Evolutionary conservation across 2,113 vertebrate genomes (phyloP), one percentile per base, ranked within the genome.

Genomic region (Hippocampus guttulatus): DNA sequence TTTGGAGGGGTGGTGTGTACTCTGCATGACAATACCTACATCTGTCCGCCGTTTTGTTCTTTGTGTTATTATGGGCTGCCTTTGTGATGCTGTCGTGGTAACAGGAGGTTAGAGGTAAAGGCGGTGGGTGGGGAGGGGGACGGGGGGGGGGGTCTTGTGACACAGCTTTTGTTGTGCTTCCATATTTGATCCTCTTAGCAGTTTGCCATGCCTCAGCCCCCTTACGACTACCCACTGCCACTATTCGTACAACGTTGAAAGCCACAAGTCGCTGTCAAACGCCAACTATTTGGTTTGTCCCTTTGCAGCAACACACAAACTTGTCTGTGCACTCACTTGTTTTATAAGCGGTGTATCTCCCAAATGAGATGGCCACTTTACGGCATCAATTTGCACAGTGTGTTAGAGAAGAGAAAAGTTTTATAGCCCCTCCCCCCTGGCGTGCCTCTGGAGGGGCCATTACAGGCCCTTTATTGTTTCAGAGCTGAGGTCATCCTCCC

Each of bases 401-500:
- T 41, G 61, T 74, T 85, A 75, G 77, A 93, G 91, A 94, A 94
- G 93, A 95, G 94, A 93, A 95, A 95, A 96, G 94, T 96, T 45
- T 94, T 94, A 94, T 27, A 47, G 40, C 64, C 43, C 64, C 64
- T 47, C 64, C 64, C 62, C 64, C 64, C 62, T 94, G 91, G 93
- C 91, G 88, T 93, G 93, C 92, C 95, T 95, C 95, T 91, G 87
- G 95, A 95, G 95, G 95, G 93, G 91, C 92, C 93, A 93, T 95
- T 95, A 95, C 94, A 95, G 95, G 93, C 93, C 92, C 93, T 93
- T 94, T 95, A 96, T 96, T 97, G 95, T 97, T 97, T 95, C 93
- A 93, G 92, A 93, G 95, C 94, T 98, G 95, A 98, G 95, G 96
- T 98, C 96, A 97, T 96, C 94, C 94, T 95, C 93, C 94, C 94